These are phyloP conservation scores for Stomorhina lunata DNA, from an alignment of 2,888 invertebrate genomes.

Conservation along the genomic window DNA sequence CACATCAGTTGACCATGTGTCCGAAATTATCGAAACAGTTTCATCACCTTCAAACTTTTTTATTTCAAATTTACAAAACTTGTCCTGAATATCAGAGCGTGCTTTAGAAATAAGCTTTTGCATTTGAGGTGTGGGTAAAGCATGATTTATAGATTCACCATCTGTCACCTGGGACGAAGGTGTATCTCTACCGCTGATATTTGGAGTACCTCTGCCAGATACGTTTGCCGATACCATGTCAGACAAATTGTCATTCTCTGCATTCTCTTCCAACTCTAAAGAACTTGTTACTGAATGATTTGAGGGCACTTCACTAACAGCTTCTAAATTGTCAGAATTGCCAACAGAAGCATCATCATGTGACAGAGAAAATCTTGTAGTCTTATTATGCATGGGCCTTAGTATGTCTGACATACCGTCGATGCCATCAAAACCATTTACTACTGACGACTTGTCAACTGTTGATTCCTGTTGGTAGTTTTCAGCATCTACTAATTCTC, in stretches of 20 bases:
- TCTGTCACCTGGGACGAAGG: slow-evolving; percentile 96
- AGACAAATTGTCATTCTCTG: slow-evolving; percentile 94
- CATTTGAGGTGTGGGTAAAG: slow-evolving; percentile 80
- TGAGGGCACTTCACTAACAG: slow-evolving; percentile 96
- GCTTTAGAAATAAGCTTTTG: slow-evolving; percentile 88
- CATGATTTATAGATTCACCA: slow-evolving; percentile 83
- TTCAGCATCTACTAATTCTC: slow-evolving; percentile 68
- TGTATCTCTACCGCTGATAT: slow-evolving; percentile 97
- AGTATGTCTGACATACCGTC: slow-evolving; percentile 76
- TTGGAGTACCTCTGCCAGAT: slow-evolving; percentile 94
- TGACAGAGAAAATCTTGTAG: slow-evolving; percentile 88
- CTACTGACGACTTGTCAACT: slow-evolving; percentile 70
- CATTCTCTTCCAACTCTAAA: slow-evolving; percentile 92
- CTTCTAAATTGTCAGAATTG: slow-evolving; percentile 96
- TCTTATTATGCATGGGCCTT: slow-evolving; percentile 81
- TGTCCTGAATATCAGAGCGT: slow-evolving; percentile 97
- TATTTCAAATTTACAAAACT: slow-evolving; percentile 99
- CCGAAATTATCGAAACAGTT: slow-evolving; percentile 97
- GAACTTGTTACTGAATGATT: slow-evolving; percentile 97
- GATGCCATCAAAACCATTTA: slow-evolving; percentile 73
- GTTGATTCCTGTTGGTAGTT: slow-evolving; percentile 73
- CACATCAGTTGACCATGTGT: slow-evolving; percentile 99
- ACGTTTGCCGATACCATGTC: slow-evolving; percentile 99
- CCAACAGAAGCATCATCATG: slow-evolving; percentile 96
- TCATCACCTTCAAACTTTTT: slow-evolving; percentile 93